Evolutionary conservation across 2,113 vertebrate species (phyloP).

Genomic region (Australoheros scitulus): DNA sequence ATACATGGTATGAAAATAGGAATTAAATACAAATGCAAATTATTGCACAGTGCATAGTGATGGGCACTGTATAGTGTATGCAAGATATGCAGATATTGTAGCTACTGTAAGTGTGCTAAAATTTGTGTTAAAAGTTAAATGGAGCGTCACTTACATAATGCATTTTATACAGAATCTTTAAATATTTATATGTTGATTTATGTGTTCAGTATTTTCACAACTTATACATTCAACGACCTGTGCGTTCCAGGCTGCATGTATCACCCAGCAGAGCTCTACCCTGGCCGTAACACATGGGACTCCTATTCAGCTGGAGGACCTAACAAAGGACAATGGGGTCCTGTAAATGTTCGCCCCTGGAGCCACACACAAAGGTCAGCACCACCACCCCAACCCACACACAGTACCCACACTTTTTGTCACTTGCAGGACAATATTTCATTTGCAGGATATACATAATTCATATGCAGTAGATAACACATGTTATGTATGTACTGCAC

Average conservation of each 20-base stretch:
- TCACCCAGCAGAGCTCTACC: conserved; percentile 88
- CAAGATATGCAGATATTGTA: neutral
- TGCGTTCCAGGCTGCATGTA: conserved; percentile 89
- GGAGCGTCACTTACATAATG: neutral
- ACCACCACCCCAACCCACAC: neutral
- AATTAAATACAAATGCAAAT: neutral
- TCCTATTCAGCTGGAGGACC: conserved; percentile 84
- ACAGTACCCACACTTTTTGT: neutral
- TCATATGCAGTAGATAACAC: neutral
- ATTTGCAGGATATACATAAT: neutral
- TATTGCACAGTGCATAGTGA: neutral
- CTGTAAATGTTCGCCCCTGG: conserved; percentile 83
- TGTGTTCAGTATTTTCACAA: neutral
- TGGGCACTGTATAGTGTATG: neutral
- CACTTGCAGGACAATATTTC: neutral
- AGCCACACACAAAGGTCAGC: conserved; percentile 84
- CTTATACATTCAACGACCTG: neutral
- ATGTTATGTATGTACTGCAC: neutral
- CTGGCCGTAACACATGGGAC: conserved; percentile 88
- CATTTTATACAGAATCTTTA: neutral
- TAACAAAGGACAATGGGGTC: conserved; percentile 85
- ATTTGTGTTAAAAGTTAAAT: neutral
- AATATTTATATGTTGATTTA: neutral
- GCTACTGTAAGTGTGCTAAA: neutral
- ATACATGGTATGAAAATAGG: neutral